Evolutionary conservation across 2,113 vertebrate species (phyloP).

Genomic region (Bubo bubo): DNA sequence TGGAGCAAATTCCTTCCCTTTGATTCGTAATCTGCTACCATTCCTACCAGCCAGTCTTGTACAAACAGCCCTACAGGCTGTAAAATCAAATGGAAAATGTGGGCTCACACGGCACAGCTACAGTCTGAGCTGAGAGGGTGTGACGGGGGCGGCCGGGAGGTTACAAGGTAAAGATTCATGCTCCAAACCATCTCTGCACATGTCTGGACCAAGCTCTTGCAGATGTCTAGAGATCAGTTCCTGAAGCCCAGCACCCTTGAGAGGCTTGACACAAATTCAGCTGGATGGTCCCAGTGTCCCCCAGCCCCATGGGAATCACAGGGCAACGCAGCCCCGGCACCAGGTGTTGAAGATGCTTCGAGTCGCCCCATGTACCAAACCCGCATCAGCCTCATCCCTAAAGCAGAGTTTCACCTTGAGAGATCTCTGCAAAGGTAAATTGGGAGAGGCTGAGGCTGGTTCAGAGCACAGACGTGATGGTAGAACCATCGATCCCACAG

Average conservation of each 20-base stretch:
- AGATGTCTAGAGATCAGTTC: not conserved
- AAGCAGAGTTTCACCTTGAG: not conserved
- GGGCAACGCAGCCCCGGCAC: not conserved
- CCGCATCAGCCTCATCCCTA: not conserved
- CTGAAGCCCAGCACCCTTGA: not conserved
- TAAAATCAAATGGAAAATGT: constrained; percentile 19
- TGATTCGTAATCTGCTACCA: constrained; percentile 42
- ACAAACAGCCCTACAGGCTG: constrained; percentile 9
- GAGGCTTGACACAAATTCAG: not conserved
- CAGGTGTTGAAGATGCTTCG: not conserved
- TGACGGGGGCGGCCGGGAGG: not conserved
- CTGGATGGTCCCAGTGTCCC: not conserved
- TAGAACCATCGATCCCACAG: not conserved
- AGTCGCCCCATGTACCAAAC: not conserved
- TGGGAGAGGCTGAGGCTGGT: not conserved
- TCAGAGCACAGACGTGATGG: not conserved
- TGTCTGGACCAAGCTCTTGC: not conserved
- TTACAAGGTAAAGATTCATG: not conserved
- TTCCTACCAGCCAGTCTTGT: not conserved
- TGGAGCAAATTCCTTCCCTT: constrained; percentile 58
- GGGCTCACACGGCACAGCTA: not conserved
- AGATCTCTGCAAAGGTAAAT: not conserved
- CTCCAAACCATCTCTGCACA: not conserved
- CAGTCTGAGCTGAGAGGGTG: not conserved
- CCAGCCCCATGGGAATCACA: not conserved